Evolutionary conservation across 2,113 vertebrate genomes (phyloP), one percentile per base, ranked within the genome.

Genomic region (Saimiri boliviensis): DNA sequence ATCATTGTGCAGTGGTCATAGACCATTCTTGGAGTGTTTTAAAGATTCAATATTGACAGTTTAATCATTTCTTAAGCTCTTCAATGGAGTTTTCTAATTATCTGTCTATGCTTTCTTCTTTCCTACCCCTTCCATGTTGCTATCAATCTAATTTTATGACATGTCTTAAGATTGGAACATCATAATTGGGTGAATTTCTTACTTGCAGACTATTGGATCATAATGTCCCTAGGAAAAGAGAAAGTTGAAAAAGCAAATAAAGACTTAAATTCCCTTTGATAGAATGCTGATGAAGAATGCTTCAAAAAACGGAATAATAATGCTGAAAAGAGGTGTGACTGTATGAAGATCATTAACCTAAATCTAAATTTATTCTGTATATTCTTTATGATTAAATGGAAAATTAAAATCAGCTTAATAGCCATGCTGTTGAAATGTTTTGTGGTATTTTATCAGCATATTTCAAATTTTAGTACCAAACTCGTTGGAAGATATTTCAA

Each of bases 381-480:
- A 63, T 95, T 92, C 90, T 81, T 96, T 96, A 88, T 82, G 71
- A 87, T 97, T 94, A 97, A 97, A 79, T 79, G 30, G 85, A 96
- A 96, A 96, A 95, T 95, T 92, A 97, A 96, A 87, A 81, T n/a
- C 47, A 74, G n/a, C 52, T 85, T 91, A 98, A 87, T 96, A 96
- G 90, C 49, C 49, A 87, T 92, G 76, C 20, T 86, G 17, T 89
- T 97, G 32, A 91, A 93, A 68, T 45, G 17, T 92, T 82, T 92
- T 56, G 37, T 92, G 77, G 27, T 40, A 89, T 77, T 71, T 92
- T 94, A 92, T 71, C 2, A 81, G 35, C 66, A 66, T 93, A 93
- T 95, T 97, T 98, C 82, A 97, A 85, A 88, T 96, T 94, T 96
- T 93, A 86, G 71, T 96, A 90, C 45, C 37, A 94, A 91, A 66